Conservation (phyloP, 2,113 vertebrate genomes). For the Oryctolagus cuniculus region mOryCun1.1 NC_091439.1:71265001-71265500, state of each 20-base stretch:
- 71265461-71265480: background rate
- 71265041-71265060: background rate
- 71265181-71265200: constrained; percentile 29
- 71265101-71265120: background rate
- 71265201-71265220: background rate
- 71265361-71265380: background rate
- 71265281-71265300: background rate
- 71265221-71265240: background rate
- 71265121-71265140: constrained; percentile 23
- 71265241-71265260: background rate
- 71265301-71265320: background rate
- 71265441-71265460: background rate
- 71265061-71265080: constrained; percentile 46
- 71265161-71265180: background rate
- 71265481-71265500: constrained; percentile 12
- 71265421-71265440: background rate
- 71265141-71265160: background rate
- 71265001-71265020: background rate
- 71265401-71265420: background rate
- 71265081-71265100: background rate
- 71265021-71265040: background rate
- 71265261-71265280: constrained; percentile 38
- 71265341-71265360: background rate
- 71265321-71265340: background rate
- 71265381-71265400: background rate